Percentiles rank a stretch among this genome's conserved stretches.
Conservation (phyloP, 2,888 invertebrate species). For the Taphrorychus bicolor region DNA sequence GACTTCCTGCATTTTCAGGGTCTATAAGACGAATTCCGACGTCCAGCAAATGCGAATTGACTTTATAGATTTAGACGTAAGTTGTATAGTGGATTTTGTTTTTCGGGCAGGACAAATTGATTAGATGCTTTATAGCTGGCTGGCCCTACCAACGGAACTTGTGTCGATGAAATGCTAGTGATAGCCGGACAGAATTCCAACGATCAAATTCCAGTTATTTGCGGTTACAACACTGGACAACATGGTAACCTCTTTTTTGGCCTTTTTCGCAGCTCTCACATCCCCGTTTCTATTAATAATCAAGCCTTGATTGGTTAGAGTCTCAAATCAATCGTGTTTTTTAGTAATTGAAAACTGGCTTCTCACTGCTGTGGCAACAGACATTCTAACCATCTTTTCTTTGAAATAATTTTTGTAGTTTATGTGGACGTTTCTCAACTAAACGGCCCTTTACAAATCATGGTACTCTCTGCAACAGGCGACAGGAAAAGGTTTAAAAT, state of each 20-base stretch:
- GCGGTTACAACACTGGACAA: conserved; percentile 79
- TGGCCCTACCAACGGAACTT: conserved; percentile 73
- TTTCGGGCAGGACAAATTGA: too few relatives aligned
- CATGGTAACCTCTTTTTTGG: too few relatives aligned
- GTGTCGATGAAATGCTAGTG: conserved; percentile 73
- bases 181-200: conserved; percentile 76
- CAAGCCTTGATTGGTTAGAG: neutral
- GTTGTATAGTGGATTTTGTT: too few relatives aligned
- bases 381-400: too few relatives aligned
- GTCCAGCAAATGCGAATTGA: conserved; percentile 75
- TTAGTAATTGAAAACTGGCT: too few relatives aligned
- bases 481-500: conserved; percentile 69
- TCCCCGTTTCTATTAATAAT: too few relatives aligned
- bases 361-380: too few relatives aligned
- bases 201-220: conserved; percentile 72
- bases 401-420: conserved; percentile 61
- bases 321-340: too few relatives aligned
- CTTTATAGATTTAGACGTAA: conserved; percentile 74
- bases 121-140: conserved; percentile 64
- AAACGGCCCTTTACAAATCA: conserved; percentile 69
- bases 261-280: too few relatives aligned
- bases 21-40: conserved; percentile 67
- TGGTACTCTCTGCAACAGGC: conserved; percentile 67
- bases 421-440: conserved; percentile 74
- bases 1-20: conserved; percentile 69